Base-by-base conservation (phyloP, 2,797 vertebrate species). In the Pipistrellus pygmaeus region DNA sequence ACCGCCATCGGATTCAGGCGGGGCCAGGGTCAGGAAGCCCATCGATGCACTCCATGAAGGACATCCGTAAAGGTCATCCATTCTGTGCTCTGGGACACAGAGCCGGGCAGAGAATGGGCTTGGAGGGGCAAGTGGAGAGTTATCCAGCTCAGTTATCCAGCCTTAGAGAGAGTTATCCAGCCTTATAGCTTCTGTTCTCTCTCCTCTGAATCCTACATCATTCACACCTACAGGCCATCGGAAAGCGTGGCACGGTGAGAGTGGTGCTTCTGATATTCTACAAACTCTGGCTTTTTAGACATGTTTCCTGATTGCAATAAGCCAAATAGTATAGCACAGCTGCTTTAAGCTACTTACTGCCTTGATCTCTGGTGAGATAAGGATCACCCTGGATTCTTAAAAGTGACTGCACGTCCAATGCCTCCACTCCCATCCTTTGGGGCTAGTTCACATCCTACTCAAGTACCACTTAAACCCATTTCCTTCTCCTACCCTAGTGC, bases 391-490 rank as follows among this genome's bases (percentile, higher is more conserved):
- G 46, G 51, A 68, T 90, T 66, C 82, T 82, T 92, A 62, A 80
- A 91, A 88, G 89, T n/a, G 76, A 69, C 73, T 9, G 72, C 41
- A 32, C 20, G 8, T 46, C 53, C 66, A 57, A 46, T 89, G 64
- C 25, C 27, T 51, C 14, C 8, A n/a, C 41, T 53, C 57, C 41
- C 46, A 7, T 57, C 78, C 85, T 80, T 72, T 87, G 78, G 12
- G 30, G 17, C 68, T 62, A 60, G 57, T 94, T 92, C 75, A 93
- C 86, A 66, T 86, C 93, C 86, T 73, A 35, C 51, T 94, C n/a
- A 83, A 75, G 85, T 41, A 51, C 82, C 88, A 93, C 93, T 93
- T 94, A 90, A 83, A 66, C 55, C 48, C 66, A 35, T 95, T 91
- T 96, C 83, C 85, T 95, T 90, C 66, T 89, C 55, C 77, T 72